A percentile compares a stretch with the other conserved stretches of the same genome.
These are phyloP conservation scores for Sarotherodon lohbergeri DNA, from an alignment of 2,113 vertebrate genomes.

Conservation along the genomic window DNA sequence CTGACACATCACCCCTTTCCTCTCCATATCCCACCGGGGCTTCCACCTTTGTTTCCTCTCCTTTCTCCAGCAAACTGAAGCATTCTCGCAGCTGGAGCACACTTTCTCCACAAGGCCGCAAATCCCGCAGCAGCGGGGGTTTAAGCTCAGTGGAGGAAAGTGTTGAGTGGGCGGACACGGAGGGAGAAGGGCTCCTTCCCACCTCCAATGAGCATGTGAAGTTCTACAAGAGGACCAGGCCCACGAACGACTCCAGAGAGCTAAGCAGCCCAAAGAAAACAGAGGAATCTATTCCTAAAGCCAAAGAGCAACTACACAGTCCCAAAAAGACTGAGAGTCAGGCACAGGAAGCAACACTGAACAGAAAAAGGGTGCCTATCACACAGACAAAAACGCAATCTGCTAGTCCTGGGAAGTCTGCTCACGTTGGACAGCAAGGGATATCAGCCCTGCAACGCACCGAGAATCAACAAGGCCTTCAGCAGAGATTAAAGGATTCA, in stretches of 20 bases:
- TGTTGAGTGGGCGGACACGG: constrained; percentile 32
- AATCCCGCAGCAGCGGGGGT: constrained; percentile 34
- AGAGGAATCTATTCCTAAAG: constrained; percentile 54
- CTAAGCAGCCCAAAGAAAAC: constrained; percentile 73
- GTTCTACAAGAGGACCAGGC: constrained; percentile 53
- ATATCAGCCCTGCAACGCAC: neutral
- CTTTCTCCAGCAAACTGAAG: constrained; percentile 52
- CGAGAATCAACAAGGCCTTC: constrained; percentile 13
- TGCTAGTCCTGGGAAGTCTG: constrained; percentile 15
- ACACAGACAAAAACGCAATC: constrained; percentile 8
- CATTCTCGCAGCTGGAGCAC: constrained; percentile 63
- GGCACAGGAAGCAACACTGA: constrained; percentile 15
- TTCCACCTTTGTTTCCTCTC: constrained; percentile 65
- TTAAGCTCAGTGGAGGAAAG: constrained; percentile 45
- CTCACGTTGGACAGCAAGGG: constrained; percentile 11
- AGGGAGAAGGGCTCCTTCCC: constrained; percentile 26
- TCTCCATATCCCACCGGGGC: constrained; percentile 48
- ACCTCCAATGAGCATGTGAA: constrained; percentile 37
- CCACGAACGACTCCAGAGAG: constrained; percentile 51
- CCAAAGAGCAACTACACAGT: constrained; percentile 52
- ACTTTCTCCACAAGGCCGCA: constrained; percentile 34
- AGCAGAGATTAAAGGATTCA: constrained; percentile 18
- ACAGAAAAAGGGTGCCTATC: constrained; percentile 23
- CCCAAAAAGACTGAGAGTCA: constrained; percentile 50
- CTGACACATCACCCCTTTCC: constrained; percentile 52